Percentiles rank a stretch among this genome's conserved stretches.
These are phyloP conservation scores for Trididemnum clinides DNA, from an alignment of 23 tunicate species.

Conservation along the genomic window DNA sequence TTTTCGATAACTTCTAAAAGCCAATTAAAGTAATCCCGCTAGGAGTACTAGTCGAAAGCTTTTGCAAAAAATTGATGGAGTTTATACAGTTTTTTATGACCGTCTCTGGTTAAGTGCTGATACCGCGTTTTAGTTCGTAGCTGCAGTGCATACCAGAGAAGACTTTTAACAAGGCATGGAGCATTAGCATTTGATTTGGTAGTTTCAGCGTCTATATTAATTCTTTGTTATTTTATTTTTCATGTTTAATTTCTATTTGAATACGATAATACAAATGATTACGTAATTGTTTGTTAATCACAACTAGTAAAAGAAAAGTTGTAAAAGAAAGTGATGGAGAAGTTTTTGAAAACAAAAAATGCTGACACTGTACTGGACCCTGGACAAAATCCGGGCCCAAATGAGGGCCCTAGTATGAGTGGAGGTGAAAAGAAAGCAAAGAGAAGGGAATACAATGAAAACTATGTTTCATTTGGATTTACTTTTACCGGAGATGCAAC, in stretches of 20 bases:
- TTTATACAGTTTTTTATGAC: slow-evolving; percentile 29
- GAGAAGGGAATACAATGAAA: slow-evolving; percentile 43
- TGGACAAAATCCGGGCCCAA: slow-evolving; percentile 38
- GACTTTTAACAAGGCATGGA: slow-evolving; percentile 27
- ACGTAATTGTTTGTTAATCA: slow-evolving; percentile 24
- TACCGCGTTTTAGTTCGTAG: slow-evolving; percentile 24
- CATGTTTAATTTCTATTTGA: slow-evolving; percentile 26
- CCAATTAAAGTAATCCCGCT: slow-evolving; percentile 33
- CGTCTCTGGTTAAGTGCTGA: slow-evolving; percentile 33
- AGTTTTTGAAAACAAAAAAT: slow-evolving; percentile 38
- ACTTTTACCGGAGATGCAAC: slow-evolving; percentile 38
- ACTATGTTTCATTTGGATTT: slow-evolving; percentile 55
- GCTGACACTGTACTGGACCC: slow-evolving; percentile 34
- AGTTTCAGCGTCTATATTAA: slow-evolving; percentile 33
- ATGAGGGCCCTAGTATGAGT: slow-evolving; percentile 35
- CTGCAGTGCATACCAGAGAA: slow-evolving; percentile 37
- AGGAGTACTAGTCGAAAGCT: slow-evolving; percentile 34
- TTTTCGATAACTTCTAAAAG: slow-evolving; percentile 25
- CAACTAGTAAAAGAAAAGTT: slow-evolving; percentile 19
- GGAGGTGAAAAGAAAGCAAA: slow-evolving; percentile 43
- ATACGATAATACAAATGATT: slow-evolving; percentile 24
- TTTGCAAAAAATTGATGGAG: slow-evolving; percentile 21
- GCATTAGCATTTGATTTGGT: slow-evolving; percentile 34
- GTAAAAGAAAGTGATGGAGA: slow-evolving; percentile 36
- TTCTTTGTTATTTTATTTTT: slow-evolving; percentile 28